Evolutionary conservation across 1,140 invertebrate species (phyloP).

Genomic region (Marisa cornuarietis): DNA sequence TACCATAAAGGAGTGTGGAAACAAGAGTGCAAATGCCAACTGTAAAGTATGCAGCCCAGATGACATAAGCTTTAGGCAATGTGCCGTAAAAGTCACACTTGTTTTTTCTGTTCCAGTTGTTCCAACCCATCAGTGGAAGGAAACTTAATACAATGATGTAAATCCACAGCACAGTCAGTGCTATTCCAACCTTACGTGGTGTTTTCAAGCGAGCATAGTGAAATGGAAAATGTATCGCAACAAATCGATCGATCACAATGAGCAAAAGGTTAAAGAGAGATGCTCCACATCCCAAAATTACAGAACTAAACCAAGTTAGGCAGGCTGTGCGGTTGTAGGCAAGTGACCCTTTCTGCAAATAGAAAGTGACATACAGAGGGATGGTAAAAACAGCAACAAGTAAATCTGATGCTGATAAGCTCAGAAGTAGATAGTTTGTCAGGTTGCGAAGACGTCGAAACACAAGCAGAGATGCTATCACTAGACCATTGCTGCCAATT

Average conservation of each 20-base stretch:
- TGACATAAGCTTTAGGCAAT: constrained; percentile 29
- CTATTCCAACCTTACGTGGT: constrained; percentile 17
- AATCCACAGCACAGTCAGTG: constrained; percentile 31
- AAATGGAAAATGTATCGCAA: constrained; percentile 37
- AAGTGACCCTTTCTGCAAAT: constrained; percentile 18
- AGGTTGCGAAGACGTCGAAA: constrained; percentile 44
- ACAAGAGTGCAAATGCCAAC: constrained; percentile 22
- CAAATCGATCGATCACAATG: constrained; percentile 38
- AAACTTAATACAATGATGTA: constrained; percentile 28
- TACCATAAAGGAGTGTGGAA: constrained; percentile 27
- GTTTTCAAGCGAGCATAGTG: constrained; percentile 30
- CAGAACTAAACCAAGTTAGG: constrained; percentile 31
- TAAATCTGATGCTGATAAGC: constrained; percentile 35
- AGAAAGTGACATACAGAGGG: constrained; percentile 36
- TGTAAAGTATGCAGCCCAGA: constrained; percentile 22
- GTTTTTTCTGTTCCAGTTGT: constrained; percentile 16
- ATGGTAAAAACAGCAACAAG: constrained; percentile 29
- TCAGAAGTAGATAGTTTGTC: constrained; percentile 36
- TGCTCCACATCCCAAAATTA: constrained; percentile 32
- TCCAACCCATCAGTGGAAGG: constrained; percentile 36
- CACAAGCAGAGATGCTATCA: constrained; percentile 61
- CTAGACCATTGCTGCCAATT: constrained; percentile 63
- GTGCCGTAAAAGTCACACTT: constrained; percentile 35
- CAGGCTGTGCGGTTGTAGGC: constrained; percentile 27
- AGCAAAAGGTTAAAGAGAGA: constrained; percentile 36